Evolutionary conservation across 2,113 vertebrate genomes (phyloP).

Genomic region (Holacanthus passer): DNA sequence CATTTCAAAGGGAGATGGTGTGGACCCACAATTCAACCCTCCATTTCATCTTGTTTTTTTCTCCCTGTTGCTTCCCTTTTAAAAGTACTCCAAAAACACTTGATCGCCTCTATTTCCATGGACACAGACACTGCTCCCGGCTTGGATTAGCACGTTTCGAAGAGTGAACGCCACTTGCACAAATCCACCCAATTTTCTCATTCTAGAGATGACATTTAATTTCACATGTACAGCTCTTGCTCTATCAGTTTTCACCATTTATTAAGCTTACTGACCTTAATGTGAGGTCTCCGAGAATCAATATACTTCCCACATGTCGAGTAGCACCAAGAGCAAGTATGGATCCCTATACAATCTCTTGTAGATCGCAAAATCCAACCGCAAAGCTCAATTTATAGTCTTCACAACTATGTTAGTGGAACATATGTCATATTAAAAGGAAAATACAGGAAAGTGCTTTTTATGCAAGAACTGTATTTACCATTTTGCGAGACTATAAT

Average conservation of each 20-base stretch:
- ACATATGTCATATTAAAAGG: background rate
- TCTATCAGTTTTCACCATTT: slow-evolving; percentile 61
- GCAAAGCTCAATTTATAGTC: background rate
- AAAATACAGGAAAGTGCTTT: background rate
- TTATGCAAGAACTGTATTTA: background rate
- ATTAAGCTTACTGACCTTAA: slow-evolving; percentile 70
- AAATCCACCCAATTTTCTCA: slow-evolving; percentile 75
- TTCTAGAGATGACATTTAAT: slow-evolving; percentile 80
- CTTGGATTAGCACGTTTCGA: slow-evolving; percentile 71
- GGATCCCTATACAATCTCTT: background rate
- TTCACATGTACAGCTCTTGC: slow-evolving; percentile 56
- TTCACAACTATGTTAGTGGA: no score
- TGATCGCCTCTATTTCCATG: slow-evolving; percentile 70
- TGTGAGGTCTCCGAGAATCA: slow-evolving; percentile 24
- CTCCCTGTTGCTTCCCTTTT: slow-evolving; percentile 46
- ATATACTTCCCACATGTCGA: background rate
- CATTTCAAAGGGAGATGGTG: slow-evolving; percentile 70
- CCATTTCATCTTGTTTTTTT: slow-evolving; percentile 52
- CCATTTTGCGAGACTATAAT: background rate
- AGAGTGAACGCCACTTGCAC: slow-evolving; percentile 71
- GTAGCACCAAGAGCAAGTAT: background rate
- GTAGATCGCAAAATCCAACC: background rate
- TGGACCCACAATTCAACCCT: slow-evolving; percentile 53
- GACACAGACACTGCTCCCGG: slow-evolving; percentile 55
- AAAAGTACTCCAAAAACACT: slow-evolving; percentile 67